Conservation (phyloP, 2,797 vertebrate genomes). For the Octomys mimax region DNA sequence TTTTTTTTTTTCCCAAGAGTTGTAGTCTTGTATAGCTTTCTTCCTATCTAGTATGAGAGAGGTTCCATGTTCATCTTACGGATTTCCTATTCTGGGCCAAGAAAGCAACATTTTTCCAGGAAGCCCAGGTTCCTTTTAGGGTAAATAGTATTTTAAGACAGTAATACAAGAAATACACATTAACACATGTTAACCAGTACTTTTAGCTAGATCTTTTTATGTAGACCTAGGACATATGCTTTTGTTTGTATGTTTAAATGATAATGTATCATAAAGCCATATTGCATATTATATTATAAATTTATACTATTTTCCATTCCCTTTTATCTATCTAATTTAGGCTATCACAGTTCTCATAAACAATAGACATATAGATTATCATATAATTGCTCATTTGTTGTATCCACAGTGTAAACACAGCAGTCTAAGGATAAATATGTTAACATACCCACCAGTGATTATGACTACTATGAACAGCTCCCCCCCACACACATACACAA, state of each 20-base stretch:
- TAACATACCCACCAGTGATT: not conserved
- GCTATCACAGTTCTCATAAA: not conserved
- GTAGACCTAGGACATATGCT: not conserved
- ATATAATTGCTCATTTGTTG: constrained; percentile 8
- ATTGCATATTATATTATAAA: not conserved
- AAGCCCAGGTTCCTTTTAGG: not conserved
- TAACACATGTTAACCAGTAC: not conserved
- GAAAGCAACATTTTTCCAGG: not conserved
- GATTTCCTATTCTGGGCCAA: not conserved
- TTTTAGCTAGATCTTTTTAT: constrained; percentile 10
- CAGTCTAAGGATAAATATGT: not conserved
- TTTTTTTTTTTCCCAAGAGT: not conserved
- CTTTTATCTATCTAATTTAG: not conserved
- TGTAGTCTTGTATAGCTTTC: not conserved
- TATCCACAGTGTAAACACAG: not conserved
- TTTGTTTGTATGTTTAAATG: constrained; percentile 17
- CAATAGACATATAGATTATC: not conserved
- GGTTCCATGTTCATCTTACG: not conserved
- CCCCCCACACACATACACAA: not conserved
- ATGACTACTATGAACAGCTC: not conserved
- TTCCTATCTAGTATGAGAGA: not conserved
- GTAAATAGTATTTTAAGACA: constrained; percentile 29
- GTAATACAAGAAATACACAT: not conserved
- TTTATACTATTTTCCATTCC: not conserved
- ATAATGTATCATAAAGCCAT: not conserved